Evolutionary conservation across 1,140 invertebrate species (phyloP).

Genomic region (Drosophila sucinea): DNA sequence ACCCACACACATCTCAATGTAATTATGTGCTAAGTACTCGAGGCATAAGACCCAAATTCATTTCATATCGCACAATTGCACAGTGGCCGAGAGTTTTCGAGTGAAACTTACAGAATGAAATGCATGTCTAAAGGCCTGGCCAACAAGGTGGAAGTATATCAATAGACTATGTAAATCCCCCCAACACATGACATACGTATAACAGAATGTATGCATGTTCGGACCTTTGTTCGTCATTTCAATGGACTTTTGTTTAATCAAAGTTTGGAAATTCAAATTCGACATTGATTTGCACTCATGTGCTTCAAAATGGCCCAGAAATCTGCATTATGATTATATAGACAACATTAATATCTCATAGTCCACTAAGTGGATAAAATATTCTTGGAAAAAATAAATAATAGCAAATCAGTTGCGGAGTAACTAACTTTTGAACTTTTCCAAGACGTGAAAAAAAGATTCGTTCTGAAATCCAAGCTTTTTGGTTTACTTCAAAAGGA

Average conservation of each 20-base stretch:
- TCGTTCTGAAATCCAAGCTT: too few relatives aligned
- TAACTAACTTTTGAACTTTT: too few relatives aligned
- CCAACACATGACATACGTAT: too few relatives aligned
- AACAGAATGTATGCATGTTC: neutral
- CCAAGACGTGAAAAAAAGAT: too few relatives aligned
- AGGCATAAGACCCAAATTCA: conserved; percentile 33
- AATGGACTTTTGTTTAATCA: neutral
- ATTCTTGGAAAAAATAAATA: too few relatives aligned
- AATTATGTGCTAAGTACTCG: conserved; percentile 53
- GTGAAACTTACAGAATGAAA: neutral
- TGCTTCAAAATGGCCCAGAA: neutral
- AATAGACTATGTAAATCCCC: conserved; percentile 4
- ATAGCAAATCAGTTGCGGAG: too few relatives aligned
- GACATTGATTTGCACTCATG: neutral
- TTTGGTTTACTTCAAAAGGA: too few relatives aligned
- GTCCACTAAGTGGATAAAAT: too few relatives aligned
- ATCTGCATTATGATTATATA: too few relatives aligned
- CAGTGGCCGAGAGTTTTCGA: conserved; percentile 22
- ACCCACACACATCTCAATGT: conserved; percentile 39
- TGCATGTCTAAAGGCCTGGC: neutral
- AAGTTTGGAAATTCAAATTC: neutral
- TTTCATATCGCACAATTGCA: conserved; percentile 33
- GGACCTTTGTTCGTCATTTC: neutral
- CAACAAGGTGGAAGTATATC: conserved; percentile 4
- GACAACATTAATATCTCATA: too few relatives aligned